Evolutionary conservation across 2,888 invertebrate species (phyloP), one percentile per base, ranked within the genome.

Genomic region (Nymphalis urticae): DNA sequence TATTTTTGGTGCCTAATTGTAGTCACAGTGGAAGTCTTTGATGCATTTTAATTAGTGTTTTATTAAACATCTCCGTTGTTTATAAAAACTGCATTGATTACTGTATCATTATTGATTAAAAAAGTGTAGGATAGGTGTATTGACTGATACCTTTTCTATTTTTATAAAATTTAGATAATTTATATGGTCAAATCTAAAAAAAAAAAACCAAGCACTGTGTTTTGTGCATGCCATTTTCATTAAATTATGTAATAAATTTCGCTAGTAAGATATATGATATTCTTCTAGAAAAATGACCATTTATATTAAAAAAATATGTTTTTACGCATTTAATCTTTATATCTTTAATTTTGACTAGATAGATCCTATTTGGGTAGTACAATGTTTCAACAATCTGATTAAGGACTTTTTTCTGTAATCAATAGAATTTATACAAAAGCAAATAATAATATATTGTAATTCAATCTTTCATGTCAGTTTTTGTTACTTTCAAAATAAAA

Each of bases 111-210:
- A 36, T 53, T 66, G n/a, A 68, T 48, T 21, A 58, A 51, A 32
- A 62, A 70, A 36, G 24, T 36, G 42, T 61, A 19, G 59, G 48
- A n/a, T 58, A 59, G 51, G 48, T 65, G 54, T 53, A 70, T 59
- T 69, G 69, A 69, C 66, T 69, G 69, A 71, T 69, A 69, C 64
- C 61, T 72, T 72, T 65, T 70, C 62, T 72, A 70, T 70, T 72
- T 69, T 72, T 69, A 67, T 72, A 70, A 70, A 19, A 60, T 65
- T 50, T 70, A 70, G 42, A 70, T 59, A 59, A 48, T 62, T 42
- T 48, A 62, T 48, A 62, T 61, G 51, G n/a, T 56, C 32, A 32
- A 21, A 48, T 56, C 32, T 60, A 48, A 42, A 48, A 60, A 53
- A 42, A 32, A 47, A n/a, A 17, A 56, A 48, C 8, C 24, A 32